A percentile compares a stretch with the other conserved stretches of the same genome.
These are phyloP conservation scores for Ichneumon xanthorius DNA, from an alignment of 2,888 invertebrate genomes.

Conservation along the genomic window DNA sequence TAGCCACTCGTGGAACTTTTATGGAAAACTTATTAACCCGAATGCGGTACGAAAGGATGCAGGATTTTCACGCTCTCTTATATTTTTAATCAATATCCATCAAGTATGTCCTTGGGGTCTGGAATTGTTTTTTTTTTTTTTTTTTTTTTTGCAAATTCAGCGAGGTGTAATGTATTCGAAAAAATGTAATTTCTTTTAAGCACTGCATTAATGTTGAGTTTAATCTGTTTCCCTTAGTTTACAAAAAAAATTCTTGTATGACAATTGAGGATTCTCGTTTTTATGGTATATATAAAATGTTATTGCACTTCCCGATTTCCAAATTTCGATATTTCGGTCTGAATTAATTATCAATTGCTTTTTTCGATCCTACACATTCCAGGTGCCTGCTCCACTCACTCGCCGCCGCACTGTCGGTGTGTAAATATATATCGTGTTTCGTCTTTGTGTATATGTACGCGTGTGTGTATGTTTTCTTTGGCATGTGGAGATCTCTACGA, in stretches of 20 bases:
- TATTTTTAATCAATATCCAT: conserved; percentile 11
- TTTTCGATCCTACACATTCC: conserved; percentile 44
- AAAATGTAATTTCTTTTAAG: not conserved
- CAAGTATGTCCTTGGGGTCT: not conserved
- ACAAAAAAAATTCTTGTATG: conserved; percentile 22
- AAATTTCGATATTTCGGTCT: conserved; percentile 25
- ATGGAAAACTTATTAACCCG: conserved; percentile 12
- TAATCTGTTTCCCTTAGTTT: conserved; percentile 5
- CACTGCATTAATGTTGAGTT: conserved; percentile 5
- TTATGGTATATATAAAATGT: conserved; percentile 29
- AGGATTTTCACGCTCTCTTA: conserved; percentile 13
- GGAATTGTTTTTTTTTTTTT: not conserved
- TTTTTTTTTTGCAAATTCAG: not conserved
- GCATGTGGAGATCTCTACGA: conserved; percentile 81
- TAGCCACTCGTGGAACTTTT: conserved; percentile 40
- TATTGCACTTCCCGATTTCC: conserved; percentile 46
- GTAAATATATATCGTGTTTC: conserved; percentile 9
- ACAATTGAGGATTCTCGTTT: conserved; percentile 25
- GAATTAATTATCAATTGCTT: not conserved
- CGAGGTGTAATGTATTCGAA: not conserved
- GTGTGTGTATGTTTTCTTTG: conserved; percentile 76
- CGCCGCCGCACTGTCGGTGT: conserved; percentile 50
- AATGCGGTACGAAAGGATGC: conserved; percentile 57
- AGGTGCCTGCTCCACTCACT: conserved; percentile 55
- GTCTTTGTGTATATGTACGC: conserved; percentile 42